phyloP scores from a whole-genome alignment of 2,888 invertebrate genomes.

The Agrotis segetum region DNA sequence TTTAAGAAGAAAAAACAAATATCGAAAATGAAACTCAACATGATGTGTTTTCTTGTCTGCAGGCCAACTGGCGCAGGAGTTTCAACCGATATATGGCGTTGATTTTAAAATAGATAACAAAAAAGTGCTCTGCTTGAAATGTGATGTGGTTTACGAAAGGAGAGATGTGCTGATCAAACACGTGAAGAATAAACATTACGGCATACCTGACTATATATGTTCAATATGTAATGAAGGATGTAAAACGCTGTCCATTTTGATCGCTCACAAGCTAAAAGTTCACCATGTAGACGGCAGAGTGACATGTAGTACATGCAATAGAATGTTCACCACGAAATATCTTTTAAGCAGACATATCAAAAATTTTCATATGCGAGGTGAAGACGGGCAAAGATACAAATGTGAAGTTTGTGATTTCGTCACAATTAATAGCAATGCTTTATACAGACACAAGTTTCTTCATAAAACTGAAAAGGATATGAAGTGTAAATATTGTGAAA shows the following conservation, averaged over 20 bases:
- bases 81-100: no score
- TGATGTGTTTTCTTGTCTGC: no score
- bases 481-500: constrained; percentile 85
- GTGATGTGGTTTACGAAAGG: no score
- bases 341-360: constrained; percentile 77
- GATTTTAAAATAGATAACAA: no score
- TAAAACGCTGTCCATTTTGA: constrained; percentile 72
- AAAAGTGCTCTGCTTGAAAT: no score
- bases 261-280: constrained; percentile 75
- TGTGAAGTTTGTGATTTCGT: constrained; percentile 83
- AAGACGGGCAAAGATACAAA: constrained; percentile 77
- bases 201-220: constrained; percentile 57
- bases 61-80: no score
- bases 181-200: no score
- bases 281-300: constrained; percentile 81
- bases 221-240: constrained; percentile 74
- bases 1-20: no score
- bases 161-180: no score
- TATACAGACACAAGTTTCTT: constrained; percentile 83
- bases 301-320: constrained; percentile 82
- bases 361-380: constrained; percentile 82
- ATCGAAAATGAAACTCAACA: no score
- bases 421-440: constrained; percentile 74
- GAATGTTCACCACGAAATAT: constrained; percentile 74
- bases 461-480: constrained; percentile 84